Evolutionary conservation across 2,113 vertebrate genomes (phyloP), one percentile per base, ranked within the genome.

Genomic region (Cebidichthys violaceus): DNA sequence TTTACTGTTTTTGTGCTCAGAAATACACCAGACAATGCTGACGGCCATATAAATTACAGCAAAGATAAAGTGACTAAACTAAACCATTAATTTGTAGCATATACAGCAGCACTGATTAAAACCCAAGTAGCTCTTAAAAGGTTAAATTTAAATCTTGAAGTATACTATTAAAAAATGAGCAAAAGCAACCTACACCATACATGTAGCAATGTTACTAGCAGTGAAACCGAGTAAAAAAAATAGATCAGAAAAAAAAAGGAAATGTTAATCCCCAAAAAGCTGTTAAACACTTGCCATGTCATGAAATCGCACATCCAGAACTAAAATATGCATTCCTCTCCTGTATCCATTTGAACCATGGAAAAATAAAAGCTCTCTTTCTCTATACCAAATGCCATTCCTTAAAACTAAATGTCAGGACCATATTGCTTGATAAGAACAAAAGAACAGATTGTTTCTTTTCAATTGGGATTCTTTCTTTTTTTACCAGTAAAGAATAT

Each of bases 401-500:
- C 72, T 73, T 82, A 41, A 77, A 81, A 84, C 35, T 62, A 74
- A 90, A 89, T 69, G 70, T 78, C 80, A 85, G 17, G 35, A 43
- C 65, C 41, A 89, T 92, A 90, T 89, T 89, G 83, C 78, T 93
- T 92, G 93, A 94, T 72, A 79, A 52, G 77, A 90, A 92, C 79
- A 91, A 93, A 88, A 89, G 73, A 74, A 65, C 71, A 83, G 75
- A 92, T 75, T 86, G 82, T 94, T 96, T 81, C 68, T 45, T 70
- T 92, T 90, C 92, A 95, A 94, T 94, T 95, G 90, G 94, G 93
- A 88, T 85, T 52, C 41, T 7, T 14, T 17, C 94, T 93, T 76
- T 41, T 24, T 20, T 3, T 13, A 89, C 88, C 79, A 1, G 0
- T 89, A 92, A 94, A 90, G 87, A 55, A 93, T 90, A 93, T 93